Percentiles rank a stretch among this genome's conserved stretches.
Evolutionary conservation across 2,888 invertebrate species (phyloP).

Genomic region (Campaea margaritaria): DNA sequence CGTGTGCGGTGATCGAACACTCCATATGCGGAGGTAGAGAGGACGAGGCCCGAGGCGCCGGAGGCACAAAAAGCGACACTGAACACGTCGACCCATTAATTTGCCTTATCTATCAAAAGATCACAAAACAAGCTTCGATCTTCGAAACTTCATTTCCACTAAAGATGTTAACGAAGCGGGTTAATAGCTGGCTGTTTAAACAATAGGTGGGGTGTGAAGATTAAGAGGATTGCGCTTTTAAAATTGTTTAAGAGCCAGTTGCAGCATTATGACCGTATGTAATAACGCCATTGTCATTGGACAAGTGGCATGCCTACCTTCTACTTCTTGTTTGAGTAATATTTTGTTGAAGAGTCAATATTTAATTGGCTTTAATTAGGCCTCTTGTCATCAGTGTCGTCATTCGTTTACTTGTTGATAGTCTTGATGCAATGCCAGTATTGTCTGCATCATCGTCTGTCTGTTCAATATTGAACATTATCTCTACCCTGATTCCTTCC

Average conservation of each 20-base stretch:
- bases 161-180: constrained; percentile 42
- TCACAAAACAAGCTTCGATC: constrained; percentile 25
- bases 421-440: no score
- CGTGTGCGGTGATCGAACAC: constrained; percentile 67
- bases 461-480: no score
- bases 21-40: constrained; percentile 62
- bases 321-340: constrained; percentile 1
- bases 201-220: constrained; percentile 47
- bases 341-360: neutral
- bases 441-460: no score
- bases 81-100: constrained; percentile 2
- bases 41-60: constrained; percentile 50
- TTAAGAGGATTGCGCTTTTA: constrained; percentile 47
- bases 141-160: constrained; percentile 32
- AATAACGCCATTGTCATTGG: constrained; percentile 15
- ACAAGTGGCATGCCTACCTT: neutral
- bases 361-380: constrained; percentile 9
- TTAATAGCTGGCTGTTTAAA: constrained; percentile 49
- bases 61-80: constrained; percentile 16
- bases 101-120: constrained; percentile 14
- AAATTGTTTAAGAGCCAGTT: constrained; percentile 39
- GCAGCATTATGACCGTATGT: constrained; percentile 5
- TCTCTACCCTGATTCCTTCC: no score
- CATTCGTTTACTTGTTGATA: no score
- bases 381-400: neutral